Evolutionary conservation across 1,140 invertebrate species (phyloP), one percentile per base, ranked within the genome.

Genomic region (Planococcus citri): DNA sequence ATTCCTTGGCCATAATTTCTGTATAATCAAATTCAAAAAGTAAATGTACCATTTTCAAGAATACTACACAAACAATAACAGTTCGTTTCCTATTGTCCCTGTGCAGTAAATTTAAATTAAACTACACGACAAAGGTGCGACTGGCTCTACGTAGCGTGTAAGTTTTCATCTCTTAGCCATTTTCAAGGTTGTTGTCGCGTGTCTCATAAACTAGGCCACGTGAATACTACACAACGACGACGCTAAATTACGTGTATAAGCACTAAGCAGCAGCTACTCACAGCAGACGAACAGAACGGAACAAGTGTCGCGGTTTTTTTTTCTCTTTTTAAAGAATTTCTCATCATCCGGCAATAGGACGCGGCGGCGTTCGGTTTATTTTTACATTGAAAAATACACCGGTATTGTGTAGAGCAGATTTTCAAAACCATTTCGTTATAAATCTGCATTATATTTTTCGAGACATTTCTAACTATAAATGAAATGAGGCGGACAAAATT

Each of bases 401-500:
- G 41, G 6, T 51, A 51, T 51, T 51, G 41, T 51, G 41, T 51
- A 51, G 12, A 20, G 14, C 6, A 6, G 41, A 51, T 51, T 51
- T 51, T 51, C 41, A 20, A 20, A 51, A 51, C 41, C 41, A 51
- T 51, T 51, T 51, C 41, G 41, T 51, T 51, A 51, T 51, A 51
- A 51, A 51, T 51, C 41, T n/a, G n/a, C 41, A 51, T 51, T 51
- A 51, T 51, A 51, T 51, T 51, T 51, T 51, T 51, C 41, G 41
- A 51, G 41, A 51, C 41, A 51, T 51, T 51, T 51, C 41, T 51
- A 51, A 51, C 41, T 51, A 51, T 51, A 51, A 51, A 51, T 51
- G 41, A 51, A 64, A 64, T 64, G 60, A 64, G 60, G 60, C 25
- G 60, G 25, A 64, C 60, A 27, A 64, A 64, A 64, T 64, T 64